These are phyloP conservation scores for Acleris emargana DNA, from an alignment of 2,888 invertebrate species.

Conservation along the genomic window DNA sequence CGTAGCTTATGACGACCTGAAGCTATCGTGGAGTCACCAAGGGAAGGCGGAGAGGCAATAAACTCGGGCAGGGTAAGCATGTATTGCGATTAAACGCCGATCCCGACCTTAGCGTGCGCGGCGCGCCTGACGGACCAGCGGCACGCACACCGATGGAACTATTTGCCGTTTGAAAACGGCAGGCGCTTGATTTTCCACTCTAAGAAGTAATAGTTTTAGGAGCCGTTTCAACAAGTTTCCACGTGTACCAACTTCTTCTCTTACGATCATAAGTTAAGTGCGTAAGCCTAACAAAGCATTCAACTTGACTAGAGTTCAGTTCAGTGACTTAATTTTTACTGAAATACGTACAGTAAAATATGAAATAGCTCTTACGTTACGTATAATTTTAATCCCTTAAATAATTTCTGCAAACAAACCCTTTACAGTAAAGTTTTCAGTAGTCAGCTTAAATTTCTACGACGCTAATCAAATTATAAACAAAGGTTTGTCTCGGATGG, in stretches of 20 bases:
- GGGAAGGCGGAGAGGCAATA: constrained; percentile 65
- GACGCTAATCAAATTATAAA: constrained; percentile 56
- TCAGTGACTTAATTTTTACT: too few species aligned
- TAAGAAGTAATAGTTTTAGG: constrained; percentile 3
- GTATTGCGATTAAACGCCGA: constrained; percentile 69
- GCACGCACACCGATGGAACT: constrained; percentile 58
- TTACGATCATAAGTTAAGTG: background rate
- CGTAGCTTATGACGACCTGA: constrained; percentile 34
- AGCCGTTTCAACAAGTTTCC: constrained; percentile 4
- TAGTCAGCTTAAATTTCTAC: constrained; percentile 16
- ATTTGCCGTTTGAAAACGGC: constrained; percentile 59
- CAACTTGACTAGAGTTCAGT: too few species aligned
- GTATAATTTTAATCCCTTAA: too few species aligned
- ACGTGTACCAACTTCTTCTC: constrained; percentile 7
- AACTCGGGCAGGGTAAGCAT: constrained; percentile 63
- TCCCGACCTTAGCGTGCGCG: constrained; percentile 74
- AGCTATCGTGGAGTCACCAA: constrained; percentile 53
- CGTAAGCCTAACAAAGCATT: too few species aligned
- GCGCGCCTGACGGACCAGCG: constrained; percentile 66
- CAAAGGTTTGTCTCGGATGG: constrained; percentile 58
- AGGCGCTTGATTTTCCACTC: constrained; percentile 56
- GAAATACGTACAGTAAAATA: too few species aligned
- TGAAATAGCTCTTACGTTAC: too few species aligned
- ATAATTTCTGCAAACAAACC: too few species aligned
- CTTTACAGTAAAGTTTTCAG: background rate